A percentile compares a stretch with the other conserved stretches of the same genome.
Evolutionary conservation across 2,113 vertebrate genomes (phyloP).

Genomic region (Brachirus orientalis): DNA sequence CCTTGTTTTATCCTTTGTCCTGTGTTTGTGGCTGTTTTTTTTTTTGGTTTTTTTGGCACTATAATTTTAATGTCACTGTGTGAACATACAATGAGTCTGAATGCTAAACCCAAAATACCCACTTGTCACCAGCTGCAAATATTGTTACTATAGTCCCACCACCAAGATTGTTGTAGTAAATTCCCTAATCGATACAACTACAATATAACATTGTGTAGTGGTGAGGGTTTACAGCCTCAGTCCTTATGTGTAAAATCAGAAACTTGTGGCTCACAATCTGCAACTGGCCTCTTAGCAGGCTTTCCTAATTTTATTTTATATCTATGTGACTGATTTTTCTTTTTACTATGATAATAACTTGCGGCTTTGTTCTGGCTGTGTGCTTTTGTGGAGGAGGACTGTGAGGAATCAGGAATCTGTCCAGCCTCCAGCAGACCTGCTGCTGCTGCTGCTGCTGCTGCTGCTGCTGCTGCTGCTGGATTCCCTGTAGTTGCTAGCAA

Average conservation of each 20-base stretch:
- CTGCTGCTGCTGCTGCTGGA: slow-evolving; percentile 46
- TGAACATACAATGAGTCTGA: no score
- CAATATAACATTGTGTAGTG: slow-evolving; percentile 21
- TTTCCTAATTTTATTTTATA: slow-evolving; percentile 11
- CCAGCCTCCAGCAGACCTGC: slow-evolving; percentile 48
- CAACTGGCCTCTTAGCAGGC: slow-evolving; percentile 22
- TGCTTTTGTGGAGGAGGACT: slow-evolving; percentile 58
- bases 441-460: background rate
- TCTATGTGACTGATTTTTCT: slow-evolving; percentile 38
- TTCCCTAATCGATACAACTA: slow-evolving; percentile 15
- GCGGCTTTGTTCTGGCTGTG: slow-evolving; percentile 70
- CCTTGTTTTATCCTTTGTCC: no score
- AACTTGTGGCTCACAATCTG: slow-evolving; percentile 26
- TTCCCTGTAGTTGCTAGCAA: slow-evolving; percentile 44
- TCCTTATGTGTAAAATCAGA: slow-evolving; percentile 23
- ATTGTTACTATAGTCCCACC: slow-evolving; percentile 8
- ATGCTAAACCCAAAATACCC: background rate
- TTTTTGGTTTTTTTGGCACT: no score
- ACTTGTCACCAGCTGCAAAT: background rate
- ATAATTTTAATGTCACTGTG: no score
- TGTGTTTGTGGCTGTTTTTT: no score
- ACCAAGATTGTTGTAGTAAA: slow-evolving; percentile 19
- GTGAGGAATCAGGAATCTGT: slow-evolving; percentile 55
- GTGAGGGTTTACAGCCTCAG: slow-evolving; percentile 41
- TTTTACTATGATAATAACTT: slow-evolving; percentile 71